Percentiles rank a stretch among this genome's conserved stretches.
phyloP scores from a whole-genome alignment of 1,140 invertebrate genomes.

The Drosophila ogumai region DNA sequence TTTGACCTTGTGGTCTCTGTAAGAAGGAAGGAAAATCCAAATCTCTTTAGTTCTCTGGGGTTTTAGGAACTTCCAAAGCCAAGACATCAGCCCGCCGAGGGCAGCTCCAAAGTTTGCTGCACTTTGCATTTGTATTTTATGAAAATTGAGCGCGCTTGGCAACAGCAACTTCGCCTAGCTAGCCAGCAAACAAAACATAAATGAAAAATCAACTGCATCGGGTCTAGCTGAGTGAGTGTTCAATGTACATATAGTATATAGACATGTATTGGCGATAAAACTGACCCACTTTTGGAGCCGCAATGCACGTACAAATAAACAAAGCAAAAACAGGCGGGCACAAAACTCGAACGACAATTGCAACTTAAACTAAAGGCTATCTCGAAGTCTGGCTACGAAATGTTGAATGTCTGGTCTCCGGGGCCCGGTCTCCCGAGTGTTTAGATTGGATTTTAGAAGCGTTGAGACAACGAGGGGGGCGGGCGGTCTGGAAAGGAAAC shows the following conservation, averaged over 20 bases:
- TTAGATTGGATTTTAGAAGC: slow-evolving; percentile 7
- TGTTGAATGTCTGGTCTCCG: slow-evolving; percentile 42
- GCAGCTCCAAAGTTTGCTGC: slow-evolving; percentile 26
- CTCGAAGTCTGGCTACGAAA: slow-evolving; percentile 37
- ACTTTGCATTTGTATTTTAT: slow-evolving; percentile 30
- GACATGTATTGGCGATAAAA: slow-evolving; percentile 67
- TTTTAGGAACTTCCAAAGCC: neutral
- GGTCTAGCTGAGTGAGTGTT: slow-evolving; percentile 26
- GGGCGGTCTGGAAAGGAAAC: slow-evolving; percentile 9
- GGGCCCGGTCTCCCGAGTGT: slow-evolving; percentile 20
- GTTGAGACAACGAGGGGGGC: no score
- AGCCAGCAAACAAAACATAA: slow-evolving; percentile 20
- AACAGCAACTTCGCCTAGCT: slow-evolving; percentile 39
- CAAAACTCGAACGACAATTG: slow-evolving; percentile 47
- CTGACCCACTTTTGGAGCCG: slow-evolving; percentile 70
- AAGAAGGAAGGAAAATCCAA: neutral
- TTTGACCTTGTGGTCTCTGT: neutral
- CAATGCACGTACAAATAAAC: slow-evolving; percentile 47
- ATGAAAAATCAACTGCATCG: slow-evolving; percentile 44
- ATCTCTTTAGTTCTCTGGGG: no score
- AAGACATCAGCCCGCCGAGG: neutral
- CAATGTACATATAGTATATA: slow-evolving; percentile 13
- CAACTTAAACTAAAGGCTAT: slow-evolving; percentile 58
- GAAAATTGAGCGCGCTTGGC: slow-evolving; percentile 67
- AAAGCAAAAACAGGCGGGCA: slow-evolving; percentile 13